Base-by-base conservation (phyloP, 2,888 invertebrate genomes). In the Molorchus minor region DNA sequence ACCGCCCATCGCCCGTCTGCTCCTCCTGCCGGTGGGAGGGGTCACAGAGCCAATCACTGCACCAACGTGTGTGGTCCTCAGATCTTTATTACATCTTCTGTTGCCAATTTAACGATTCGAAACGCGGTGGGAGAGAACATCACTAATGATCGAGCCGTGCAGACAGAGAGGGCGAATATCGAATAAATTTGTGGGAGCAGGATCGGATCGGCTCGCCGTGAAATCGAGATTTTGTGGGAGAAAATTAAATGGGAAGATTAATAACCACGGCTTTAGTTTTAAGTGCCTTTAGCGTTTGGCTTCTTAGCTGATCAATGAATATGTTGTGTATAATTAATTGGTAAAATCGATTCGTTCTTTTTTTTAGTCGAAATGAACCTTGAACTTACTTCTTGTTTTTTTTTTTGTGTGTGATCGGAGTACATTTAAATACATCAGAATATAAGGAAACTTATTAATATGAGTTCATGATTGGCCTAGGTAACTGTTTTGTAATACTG, bases 51-150 rank as follows among this genome's bases (percentile, higher is more conserved):
- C 80, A 80, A 80, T 80, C 79, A 77, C 73, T 74, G 76, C 73
- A 71, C 68, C 81, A 77, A 79, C 79, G 80, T 81, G 81, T 81
- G 81, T 80, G 81, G 81, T 81, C 81, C 76, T 74, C 78, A 77
- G 75, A 77, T 80, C 80, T 80, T 80, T 79, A 80, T 80, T 80
- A 80, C 73, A 75, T 76, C 76, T 75, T 72, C 73, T 70, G 75
- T 77, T 78, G 79, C 77, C 78, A 79, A 79, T 79, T 80, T 79
- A 79, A 76, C 76, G 75, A 79, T 79, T 78, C 72, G 73, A 75
- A 76, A 77, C 77, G 73, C 72, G 63, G 70, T 66, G 65, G 66
- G 72, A 71, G 71, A 73, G 70, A 70, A 68, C 60, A 69, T 59
- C 60, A 68, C 70, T 67, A 70, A 70, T 72, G 67, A 66, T 58